Evolutionary conservation across 2,888 invertebrate species (phyloP).

Genomic region (Campoplex nolae): DNA sequence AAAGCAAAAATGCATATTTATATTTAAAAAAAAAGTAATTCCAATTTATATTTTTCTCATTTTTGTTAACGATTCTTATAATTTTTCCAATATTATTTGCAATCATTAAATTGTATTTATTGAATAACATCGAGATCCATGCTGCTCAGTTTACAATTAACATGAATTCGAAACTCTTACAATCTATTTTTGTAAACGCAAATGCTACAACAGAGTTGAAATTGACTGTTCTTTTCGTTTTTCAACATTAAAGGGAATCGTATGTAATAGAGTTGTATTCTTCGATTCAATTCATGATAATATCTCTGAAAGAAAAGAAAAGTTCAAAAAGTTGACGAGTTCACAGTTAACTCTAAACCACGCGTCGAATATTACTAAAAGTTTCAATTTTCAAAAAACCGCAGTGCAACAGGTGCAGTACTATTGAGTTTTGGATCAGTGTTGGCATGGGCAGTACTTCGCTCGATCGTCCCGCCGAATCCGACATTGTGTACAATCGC

Average conservation of each 20-base stretch:
- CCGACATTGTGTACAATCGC: constrained; percentile 88
- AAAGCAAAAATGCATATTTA: too few relatives aligned
- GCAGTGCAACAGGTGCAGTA: constrained; percentile 89
- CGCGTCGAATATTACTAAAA: not conserved
- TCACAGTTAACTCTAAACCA: not conserved
- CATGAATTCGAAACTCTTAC: too few relatives aligned
- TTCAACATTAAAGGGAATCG: too few relatives aligned
- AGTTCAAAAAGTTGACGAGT: not conserved
- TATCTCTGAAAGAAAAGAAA: not conserved
- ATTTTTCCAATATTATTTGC: not conserved
- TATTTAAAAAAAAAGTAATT: not conserved
- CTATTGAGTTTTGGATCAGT: constrained; percentile 96
- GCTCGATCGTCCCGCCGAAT: constrained; percentile 91
- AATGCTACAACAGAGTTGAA: too few relatives aligned
- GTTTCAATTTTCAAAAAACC: not conserved
- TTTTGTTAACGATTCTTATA: not conserved
- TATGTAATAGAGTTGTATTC: too few relatives aligned
- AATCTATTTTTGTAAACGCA: too few relatives aligned
- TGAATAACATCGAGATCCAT: too few relatives aligned
- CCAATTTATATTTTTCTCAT: not conserved
- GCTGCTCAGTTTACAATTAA: too few relatives aligned
- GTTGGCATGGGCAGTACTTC: constrained; percentile 94
- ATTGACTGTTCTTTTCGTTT: too few relatives aligned
- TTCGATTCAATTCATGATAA: too few relatives aligned
- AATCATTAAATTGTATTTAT: not conserved